Evolutionary conservation across 2,113 vertebrate genomes (phyloP).

Genomic region (Colistium nudipinnis): DNA sequence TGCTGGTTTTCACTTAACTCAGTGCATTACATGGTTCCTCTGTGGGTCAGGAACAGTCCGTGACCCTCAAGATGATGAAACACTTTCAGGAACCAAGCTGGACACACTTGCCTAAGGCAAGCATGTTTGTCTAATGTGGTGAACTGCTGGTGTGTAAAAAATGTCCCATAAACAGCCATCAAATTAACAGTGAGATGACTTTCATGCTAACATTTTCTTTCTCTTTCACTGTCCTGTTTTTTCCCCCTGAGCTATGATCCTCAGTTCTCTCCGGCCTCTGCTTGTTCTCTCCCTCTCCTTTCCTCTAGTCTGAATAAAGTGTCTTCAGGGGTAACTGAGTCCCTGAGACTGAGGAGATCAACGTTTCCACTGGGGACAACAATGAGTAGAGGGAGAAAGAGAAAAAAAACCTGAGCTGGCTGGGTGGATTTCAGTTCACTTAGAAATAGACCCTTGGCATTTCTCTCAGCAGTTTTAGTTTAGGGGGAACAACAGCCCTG

Average conservation of each 20-base stretch:
- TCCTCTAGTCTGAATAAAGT: constrained; percentile 60
- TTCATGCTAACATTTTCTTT: background rate
- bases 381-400: constrained; percentile 33
- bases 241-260: background rate
- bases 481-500: background rate
- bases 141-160: constrained; percentile 6
- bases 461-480: constrained; percentile 24
- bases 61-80: constrained; percentile 25
- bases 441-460: constrained; percentile 67
- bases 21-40: constrained; percentile 13
- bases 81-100: background rate
- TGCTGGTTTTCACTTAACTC: constrained; percentile 16
- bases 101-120: constrained; percentile 1
- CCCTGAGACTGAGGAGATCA: constrained; percentile 66
- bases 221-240: background rate
- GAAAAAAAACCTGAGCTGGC: constrained; percentile 41
- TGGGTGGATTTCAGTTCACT: constrained; percentile 68
- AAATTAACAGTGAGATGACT: constrained; percentile 20
- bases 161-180: background rate
- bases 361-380: constrained; percentile 51
- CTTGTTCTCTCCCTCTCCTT: constrained; percentile 19
- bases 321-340: constrained; percentile 43
- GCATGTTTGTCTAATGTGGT: background rate
- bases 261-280: constrained; percentile 1
- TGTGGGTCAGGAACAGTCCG: constrained; percentile 13